Evolutionary conservation across 2,797 vertebrate species (phyloP).

Genomic region (Anisognathus igniventris): DNA sequence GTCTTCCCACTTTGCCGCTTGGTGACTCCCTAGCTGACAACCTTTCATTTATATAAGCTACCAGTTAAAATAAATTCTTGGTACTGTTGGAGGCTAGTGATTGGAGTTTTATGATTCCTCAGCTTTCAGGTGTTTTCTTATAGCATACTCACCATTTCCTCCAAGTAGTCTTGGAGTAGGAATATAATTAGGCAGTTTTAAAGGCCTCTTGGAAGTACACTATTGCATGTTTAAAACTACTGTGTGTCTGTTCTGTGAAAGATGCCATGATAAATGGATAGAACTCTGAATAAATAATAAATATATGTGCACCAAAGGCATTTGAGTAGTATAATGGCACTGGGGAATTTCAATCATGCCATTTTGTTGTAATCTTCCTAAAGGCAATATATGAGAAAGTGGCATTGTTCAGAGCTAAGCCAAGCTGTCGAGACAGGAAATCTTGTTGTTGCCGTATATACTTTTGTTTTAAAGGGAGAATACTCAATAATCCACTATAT

Average conservation of each 20-base stretch:
- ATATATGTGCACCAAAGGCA: background rate
- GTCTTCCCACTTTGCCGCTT: background rate
- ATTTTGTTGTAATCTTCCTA: background rate
- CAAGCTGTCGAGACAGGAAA: background rate
- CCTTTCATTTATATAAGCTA: background rate
- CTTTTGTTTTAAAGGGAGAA: background rate
- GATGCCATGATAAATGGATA: background rate
- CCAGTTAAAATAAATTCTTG: background rate
- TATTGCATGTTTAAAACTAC: background rate
- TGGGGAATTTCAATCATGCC: background rate
- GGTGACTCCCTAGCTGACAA: background rate
- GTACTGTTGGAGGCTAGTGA: background rate
- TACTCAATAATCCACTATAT: background rate
- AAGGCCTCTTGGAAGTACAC: background rate
- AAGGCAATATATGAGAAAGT: background rate
- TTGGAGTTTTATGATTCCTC: background rate
- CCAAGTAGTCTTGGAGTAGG: background rate
- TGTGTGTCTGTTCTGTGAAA: background rate
- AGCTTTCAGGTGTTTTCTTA: background rate
- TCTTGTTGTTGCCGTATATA: background rate
- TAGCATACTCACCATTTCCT: background rate
- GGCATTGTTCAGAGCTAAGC: background rate
- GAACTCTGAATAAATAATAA: background rate
- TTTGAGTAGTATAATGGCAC: background rate
- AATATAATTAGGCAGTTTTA: background rate